Percentiles rank a stretch among this genome's conserved stretches.
Conservation (phyloP, 2,113 vertebrate species). For the Notarius quadriscutis region DNA sequence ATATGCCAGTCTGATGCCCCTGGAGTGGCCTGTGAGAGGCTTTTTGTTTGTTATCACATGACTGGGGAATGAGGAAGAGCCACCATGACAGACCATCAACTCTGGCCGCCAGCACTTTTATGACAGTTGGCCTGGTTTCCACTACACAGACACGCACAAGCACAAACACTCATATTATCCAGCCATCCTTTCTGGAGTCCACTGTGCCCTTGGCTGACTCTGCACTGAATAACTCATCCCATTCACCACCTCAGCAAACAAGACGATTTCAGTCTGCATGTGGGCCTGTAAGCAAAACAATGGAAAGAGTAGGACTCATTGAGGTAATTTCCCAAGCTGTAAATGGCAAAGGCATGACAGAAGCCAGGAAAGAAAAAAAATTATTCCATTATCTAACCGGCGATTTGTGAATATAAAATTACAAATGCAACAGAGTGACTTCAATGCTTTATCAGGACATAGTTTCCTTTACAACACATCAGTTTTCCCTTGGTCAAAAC, state of each 20-base stretch:
- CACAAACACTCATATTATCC: constrained; percentile 47
- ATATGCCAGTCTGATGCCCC: constrained; percentile 31
- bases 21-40: constrained; percentile 41
- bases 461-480: not conserved
- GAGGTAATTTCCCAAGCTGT: constrained; percentile 35
- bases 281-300: constrained; percentile 43
- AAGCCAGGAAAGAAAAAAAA: constrained; percentile 11
- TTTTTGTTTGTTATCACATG: constrained; percentile 47
- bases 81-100: constrained; percentile 66
- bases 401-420: not conserved
- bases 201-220: constrained; percentile 61
- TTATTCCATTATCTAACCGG: constrained; percentile 42
- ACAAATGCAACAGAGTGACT: not conserved
- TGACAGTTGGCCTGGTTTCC: constrained; percentile 73
- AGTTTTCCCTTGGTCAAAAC: constrained; percentile 51
- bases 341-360: constrained; percentile 5
- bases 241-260: constrained; percentile 48
- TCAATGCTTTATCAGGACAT: not conserved
- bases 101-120: constrained; percentile 67
- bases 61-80: constrained; percentile 55
- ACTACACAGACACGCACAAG: constrained; percentile 52
- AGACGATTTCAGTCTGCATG: constrained; percentile 34
- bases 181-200: constrained; percentile 52
- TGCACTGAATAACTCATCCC: constrained; percentile 58
- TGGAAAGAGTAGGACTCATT: constrained; percentile 20